phyloP scores from a whole-genome alignment of 64 coral and sea anemone genomes.

The Porites lutea region DNA sequence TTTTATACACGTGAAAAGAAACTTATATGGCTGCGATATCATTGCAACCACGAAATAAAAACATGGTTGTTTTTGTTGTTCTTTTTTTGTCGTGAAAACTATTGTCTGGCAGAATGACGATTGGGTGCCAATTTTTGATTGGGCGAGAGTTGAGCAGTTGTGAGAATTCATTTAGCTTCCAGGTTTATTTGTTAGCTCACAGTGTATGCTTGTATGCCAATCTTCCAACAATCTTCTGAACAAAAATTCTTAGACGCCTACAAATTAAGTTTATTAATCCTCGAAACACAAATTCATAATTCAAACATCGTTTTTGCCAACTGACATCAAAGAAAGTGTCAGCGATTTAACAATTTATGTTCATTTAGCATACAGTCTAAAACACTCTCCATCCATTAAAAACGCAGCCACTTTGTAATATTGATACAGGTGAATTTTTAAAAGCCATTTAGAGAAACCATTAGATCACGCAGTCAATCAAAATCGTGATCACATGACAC shows the following conservation, averaged over 20 bases:
- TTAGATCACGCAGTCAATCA: conserved; percentile 29
- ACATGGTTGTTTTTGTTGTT: not conserved
- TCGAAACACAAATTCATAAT: too few relatives aligned
- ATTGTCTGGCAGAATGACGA: not conserved
- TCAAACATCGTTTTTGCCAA: too few relatives aligned
- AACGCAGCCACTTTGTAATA: too few relatives aligned
- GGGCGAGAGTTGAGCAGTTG: not conserved
- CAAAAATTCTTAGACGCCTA: not conserved
- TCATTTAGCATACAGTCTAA: too few relatives aligned
- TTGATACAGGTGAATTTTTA: too few relatives aligned
- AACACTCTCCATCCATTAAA: too few relatives aligned
- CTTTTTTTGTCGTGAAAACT: not conserved
- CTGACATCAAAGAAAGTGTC: too few relatives aligned
- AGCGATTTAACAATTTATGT: too few relatives aligned
- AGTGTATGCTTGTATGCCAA: not conserved
- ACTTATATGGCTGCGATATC: not conserved
- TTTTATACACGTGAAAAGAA: not conserved
- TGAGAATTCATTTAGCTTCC: not conserved
- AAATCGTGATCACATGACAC: conserved; percentile 39
- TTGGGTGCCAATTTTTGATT: too few relatives aligned
- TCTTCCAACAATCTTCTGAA: not conserved
- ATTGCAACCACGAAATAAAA: not conserved
- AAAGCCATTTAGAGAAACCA: not conserved
- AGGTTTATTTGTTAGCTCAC: not conserved
- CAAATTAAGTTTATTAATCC: too few relatives aligned